Base-by-base conservation (phyloP, 2,113 vertebrate genomes). In the Garra rufa region DNA sequence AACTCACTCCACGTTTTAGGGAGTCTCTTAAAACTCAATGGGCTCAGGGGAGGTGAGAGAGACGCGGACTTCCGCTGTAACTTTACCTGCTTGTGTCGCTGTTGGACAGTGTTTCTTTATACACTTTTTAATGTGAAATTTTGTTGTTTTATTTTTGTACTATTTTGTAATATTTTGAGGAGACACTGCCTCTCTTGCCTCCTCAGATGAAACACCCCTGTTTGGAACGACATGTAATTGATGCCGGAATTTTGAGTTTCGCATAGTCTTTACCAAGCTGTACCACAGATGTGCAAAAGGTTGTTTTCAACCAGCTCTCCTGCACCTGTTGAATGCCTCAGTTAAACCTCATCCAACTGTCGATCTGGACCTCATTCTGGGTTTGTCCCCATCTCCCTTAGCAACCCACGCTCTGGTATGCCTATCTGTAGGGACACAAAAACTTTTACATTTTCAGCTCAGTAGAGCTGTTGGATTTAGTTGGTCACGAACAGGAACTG, bases 281-380 rank as follows among this genome's bases (percentile, higher is more conserved):
- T 30, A 41, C 3, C 28, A 57, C 28, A 71, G 48, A 57, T 55
- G 65, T 70, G 44, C 50, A 71, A 57, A 71, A 26, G 19, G 14
- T 82, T 10, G 30, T 44, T 74, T 85, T 65, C 30, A 79, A 28
- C 52, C 57, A 78, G 41, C 38, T 77, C 28, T 80, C 28, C 26
- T 61, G 65, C 70, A 46, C 82, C 70, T 48, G 30, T 55, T 46
- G 4, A 57, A 76, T 65, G 26, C 7, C 19, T 71, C 7, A 41
- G 26, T 13, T 78, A 50, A 52, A 77, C 57, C 6, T n/a, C 13
- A 34, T 44, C 34, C 65, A 69, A 13, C 43, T 70, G 61, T 67
- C 9, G 14, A 84, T 76, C 74, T 13, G 43, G 11, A 11, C 41
- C 55, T 73, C 24, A 28, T 55, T 76, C 34, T 61, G 9, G 10